Base-by-base conservation (phyloP, 92 coral and sea anemone species). In the Bergia sp. region DNA sequence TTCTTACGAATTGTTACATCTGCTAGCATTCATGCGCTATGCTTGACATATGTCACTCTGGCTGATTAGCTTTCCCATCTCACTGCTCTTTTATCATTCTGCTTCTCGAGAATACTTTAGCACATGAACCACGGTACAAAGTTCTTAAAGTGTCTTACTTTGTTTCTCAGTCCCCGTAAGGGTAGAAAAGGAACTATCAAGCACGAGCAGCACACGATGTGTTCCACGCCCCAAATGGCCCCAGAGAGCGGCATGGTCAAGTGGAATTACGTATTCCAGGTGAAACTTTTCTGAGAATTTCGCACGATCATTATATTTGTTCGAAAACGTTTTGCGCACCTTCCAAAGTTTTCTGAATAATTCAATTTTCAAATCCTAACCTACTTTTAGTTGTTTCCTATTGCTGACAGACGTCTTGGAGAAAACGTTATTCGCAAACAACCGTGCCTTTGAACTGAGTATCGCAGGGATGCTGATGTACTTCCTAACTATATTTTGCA, bases 231-330 rank as follows among this genome's bases (percentile, higher is more conserved):
- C 12, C 97, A 92, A 53, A 85, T 93, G 67, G 92, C 92, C 13
- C 98, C 98, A 20, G 98, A 96, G 85, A 90, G 96, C 44, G 97
- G 98, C 37, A 91, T 93, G 93, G 97, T 95, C 2, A 93, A 96
- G 73, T 96, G 97, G 97, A 94, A 94, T 82, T 88, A 79, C 88
- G 81, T 93, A 38, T 96, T 96, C 85, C 97, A 96, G 93, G 98
- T 96, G 7, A 36, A 20, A 43, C 37, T 44, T 43, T 53, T 12
- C 13, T 3, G 16, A 53, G 16, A 53, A 53, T 53, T 53, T 53
- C 1, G 3, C 69, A 15, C 20, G 69, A 18, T 61, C 69, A 1
- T 20, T 61, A 3, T 53, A 61, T 4, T 4, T 47, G 53, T 47
- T 47, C 29, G 29, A 42, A 42, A 42, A 42, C 45, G 45, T 42